A percentile compares a stretch with the other conserved stretches of the same genome.
These are phyloP conservation scores for Diarsia dahlii DNA, from an alignment of 2,888 invertebrate species.

Conservation along the genomic window DNA sequence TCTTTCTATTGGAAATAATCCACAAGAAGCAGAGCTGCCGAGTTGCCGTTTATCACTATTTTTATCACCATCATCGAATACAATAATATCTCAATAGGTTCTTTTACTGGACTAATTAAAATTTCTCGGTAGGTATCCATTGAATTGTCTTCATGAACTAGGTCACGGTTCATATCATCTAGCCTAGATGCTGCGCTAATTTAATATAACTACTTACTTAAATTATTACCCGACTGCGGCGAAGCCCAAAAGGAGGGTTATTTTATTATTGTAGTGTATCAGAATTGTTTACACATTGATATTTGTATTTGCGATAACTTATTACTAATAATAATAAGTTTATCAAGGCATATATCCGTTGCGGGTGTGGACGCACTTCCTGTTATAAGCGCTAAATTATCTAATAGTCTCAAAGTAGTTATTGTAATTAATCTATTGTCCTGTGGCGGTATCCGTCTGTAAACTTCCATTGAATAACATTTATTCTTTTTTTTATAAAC, in stretches of 20 bases:
- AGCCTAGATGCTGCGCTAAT: neutral
- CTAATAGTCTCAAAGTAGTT: neutral
- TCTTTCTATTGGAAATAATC: neutral
- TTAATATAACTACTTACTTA: too few species aligned
- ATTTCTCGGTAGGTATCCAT: neutral
- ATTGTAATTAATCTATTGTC: neutral
- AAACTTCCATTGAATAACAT: neutral
- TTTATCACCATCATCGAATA: neutral
- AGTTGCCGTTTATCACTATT: neutral
- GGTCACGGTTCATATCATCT: constrained; percentile 2
- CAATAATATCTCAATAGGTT: neutral
- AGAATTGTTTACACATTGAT: constrained; percentile 28
- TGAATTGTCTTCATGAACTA: neutral
- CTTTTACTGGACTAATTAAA: neutral
- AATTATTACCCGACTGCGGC: too few species aligned
- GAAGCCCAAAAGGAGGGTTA: too few species aligned
- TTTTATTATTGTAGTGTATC: neutral
- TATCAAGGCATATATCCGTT: constrained; percentile 21
- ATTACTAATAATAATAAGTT: constrained; percentile 9
- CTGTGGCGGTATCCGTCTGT: neutral
- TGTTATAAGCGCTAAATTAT: neutral
- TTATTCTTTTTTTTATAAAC: neutral
- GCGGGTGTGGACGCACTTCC: constrained; percentile 13
- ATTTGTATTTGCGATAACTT: constrained; percentile 18
- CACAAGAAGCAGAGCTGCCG: neutral